A percentile compares a stretch with the other conserved stretches of the same genome.
phyloP scores from a whole-genome alignment of 2,113 vertebrate genomes.

The Meriones unguiculatus region DNA sequence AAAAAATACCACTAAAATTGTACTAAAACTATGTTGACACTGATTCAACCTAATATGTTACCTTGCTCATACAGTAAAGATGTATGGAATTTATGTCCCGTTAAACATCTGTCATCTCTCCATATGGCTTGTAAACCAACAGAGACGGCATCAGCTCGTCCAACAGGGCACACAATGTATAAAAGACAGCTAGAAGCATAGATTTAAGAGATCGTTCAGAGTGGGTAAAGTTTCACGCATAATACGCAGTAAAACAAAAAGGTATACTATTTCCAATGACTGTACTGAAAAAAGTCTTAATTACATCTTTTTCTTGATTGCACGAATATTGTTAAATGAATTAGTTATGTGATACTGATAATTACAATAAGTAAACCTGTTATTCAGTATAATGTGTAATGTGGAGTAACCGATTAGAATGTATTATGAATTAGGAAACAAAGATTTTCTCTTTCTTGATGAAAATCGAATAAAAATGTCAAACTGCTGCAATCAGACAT shows the following conservation, averaged over 20 bases:
- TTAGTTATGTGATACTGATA: constrained; percentile 79
- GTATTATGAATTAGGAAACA: constrained; percentile 85
- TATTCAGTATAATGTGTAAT: constrained; percentile 70
- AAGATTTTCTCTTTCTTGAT: constrained; percentile 84
- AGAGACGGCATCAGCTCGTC: background rate
- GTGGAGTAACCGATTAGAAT: constrained; percentile 81
- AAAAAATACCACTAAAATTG: background rate
- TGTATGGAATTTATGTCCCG: background rate
- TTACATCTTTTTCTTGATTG: background rate
- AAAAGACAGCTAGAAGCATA: background rate
- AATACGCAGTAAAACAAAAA: constrained; percentile 19
- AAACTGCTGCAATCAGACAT: constrained; percentile 89
- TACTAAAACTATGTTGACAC: background rate
- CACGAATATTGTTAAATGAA: constrained; percentile 77
- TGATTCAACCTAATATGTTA: background rate
- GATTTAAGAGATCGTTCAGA: background rate
- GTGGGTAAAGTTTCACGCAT: background rate
- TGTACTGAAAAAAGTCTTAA: constrained; percentile 41
- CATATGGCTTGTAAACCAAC: background rate
- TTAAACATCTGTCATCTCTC: background rate
- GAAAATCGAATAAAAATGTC: constrained; percentile 90
- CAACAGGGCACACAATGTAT: background rate
- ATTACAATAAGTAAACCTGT: constrained; percentile 82
- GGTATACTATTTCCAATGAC: background rate
- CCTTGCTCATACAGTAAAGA: background rate